Conservation (phyloP, 1,140 invertebrate genomes). For the Helicoverpa zea region DNA sequence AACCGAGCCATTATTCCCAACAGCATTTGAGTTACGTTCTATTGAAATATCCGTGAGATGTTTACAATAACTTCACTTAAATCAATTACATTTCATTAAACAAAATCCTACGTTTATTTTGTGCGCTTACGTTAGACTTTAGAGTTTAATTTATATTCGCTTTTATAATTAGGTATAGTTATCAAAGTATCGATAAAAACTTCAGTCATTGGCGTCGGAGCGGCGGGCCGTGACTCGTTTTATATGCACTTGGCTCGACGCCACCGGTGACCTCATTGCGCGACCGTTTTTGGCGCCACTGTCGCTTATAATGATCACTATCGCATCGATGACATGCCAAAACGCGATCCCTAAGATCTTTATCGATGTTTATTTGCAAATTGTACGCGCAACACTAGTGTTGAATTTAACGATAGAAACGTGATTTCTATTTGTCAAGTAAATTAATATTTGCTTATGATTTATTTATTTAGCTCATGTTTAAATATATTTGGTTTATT, state of each 20-base stretch:
- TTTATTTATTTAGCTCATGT: slow-evolving; percentile 21
- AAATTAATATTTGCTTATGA: slow-evolving; percentile 40
- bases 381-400: slow-evolving; percentile 48
- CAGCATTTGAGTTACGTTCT: slow-evolving; percentile 53
- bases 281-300: slow-evolving; percentile 77
- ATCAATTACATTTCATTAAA: slow-evolving; percentile 49
- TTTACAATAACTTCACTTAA: slow-evolving; percentile 62
- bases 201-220: slow-evolving; percentile 54
- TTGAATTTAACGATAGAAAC: slow-evolving; percentile 17
- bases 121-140: slow-evolving; percentile 9
- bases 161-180: slow-evolving; percentile 45
- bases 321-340: slow-evolving; percentile 76
- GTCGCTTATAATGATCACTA: slow-evolving; percentile 66
- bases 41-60: slow-evolving; percentile 58
- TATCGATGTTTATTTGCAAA: slow-evolving; percentile 64
- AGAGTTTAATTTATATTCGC: slow-evolving; percentile 43
- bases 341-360: slow-evolving; percentile 60
- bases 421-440: slow-evolving; percentile 47
- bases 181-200: slow-evolving; percentile 60
- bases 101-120: slow-evolving; percentile 18
- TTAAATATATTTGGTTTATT: slow-evolving; percentile 34
- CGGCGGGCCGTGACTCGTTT: slow-evolving; percentile 57
- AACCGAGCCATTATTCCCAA: slow-evolving; percentile 55
- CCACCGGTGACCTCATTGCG: slow-evolving; percentile 76
- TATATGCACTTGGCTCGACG: slow-evolving; percentile 74